Percentiles rank a stretch among this genome's conserved stretches.
Evolutionary conservation across 2,797 vertebrate genomes (phyloP).

Genomic region (Momotus momota): DNA sequence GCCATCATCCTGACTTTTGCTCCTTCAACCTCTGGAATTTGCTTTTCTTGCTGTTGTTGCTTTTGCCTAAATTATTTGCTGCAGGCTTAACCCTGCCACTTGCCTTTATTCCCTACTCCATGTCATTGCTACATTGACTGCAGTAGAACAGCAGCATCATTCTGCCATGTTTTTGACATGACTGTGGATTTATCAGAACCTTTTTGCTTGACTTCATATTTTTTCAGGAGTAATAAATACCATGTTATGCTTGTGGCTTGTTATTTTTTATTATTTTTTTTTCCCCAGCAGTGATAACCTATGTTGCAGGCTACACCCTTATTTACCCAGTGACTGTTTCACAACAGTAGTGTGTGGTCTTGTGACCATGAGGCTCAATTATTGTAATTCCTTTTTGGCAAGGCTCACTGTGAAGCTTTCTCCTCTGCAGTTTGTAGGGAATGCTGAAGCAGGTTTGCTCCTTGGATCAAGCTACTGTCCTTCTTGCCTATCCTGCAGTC

Average conservation of each 20-base stretch:
- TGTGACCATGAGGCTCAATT: slow-evolving; percentile 21
- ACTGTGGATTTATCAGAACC: background rate
- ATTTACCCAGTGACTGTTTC: slow-evolving; percentile 38
- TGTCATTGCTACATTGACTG: background rate
- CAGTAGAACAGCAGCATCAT: background rate
- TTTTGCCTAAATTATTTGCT: background rate
- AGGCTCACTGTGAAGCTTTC: slow-evolving; percentile 7
- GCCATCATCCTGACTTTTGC: background rate
- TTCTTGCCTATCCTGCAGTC: background rate
- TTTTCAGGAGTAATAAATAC: background rate
- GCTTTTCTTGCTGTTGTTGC: background rate
- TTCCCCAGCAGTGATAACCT: background rate
- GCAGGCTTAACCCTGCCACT: background rate
- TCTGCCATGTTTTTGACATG: background rate
- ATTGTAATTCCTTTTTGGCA: slow-evolving; percentile 17
- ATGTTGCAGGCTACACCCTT: background rate
- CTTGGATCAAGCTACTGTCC: background rate
- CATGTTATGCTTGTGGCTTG: background rate
- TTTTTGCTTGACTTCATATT: background rate
- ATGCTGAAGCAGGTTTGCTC: background rate
- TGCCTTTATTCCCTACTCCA: background rate
- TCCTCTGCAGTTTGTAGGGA: background rate
- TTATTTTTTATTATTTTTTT: background rate
- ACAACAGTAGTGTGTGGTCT: background rate
- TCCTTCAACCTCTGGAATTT: background rate